These are phyloP conservation scores for Ceriagrion tenellum DNA, from an alignment of 2,888 invertebrate species.

Conservation along the genomic window DNA sequence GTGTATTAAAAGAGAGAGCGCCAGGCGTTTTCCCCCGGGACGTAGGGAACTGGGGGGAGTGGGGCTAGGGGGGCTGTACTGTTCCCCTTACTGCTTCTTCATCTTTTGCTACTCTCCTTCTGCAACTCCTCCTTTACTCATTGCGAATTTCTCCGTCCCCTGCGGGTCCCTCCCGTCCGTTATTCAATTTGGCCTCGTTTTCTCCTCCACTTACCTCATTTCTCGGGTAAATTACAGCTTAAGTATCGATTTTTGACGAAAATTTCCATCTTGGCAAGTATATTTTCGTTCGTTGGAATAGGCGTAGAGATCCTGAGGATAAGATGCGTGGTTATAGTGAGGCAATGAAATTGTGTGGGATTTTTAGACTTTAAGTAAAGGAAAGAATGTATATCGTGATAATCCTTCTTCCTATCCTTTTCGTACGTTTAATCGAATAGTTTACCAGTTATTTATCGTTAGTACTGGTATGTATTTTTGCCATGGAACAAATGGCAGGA, in stretches of 20 bases:
- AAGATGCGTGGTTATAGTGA: not conserved
- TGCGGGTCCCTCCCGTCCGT: conserved; percentile 8
- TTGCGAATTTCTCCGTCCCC: not conserved
- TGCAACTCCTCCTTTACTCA: not conserved
- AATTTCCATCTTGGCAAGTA: conserved; percentile 52
- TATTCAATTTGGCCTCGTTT: conserved; percentile 63
- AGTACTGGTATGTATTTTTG: too few relatives aligned
- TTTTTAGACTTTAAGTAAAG: too few relatives aligned
- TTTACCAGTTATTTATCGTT: too few relatives aligned
- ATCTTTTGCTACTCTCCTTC: not conserved
- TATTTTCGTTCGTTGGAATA: not conserved
- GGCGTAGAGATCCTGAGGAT: not conserved
- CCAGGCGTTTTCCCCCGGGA: not conserved
- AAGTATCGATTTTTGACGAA: conserved; percentile 64
- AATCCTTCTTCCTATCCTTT: too few relatives aligned
- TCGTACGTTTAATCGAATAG: too few relatives aligned
- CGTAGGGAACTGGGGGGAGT: not conserved
- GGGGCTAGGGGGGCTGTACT: not conserved
- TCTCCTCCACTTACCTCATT: conserved; percentile 62
- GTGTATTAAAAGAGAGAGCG: not conserved
- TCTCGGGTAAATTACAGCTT: conserved; percentile 48
- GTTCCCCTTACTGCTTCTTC: not conserved
- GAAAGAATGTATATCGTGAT: not conserved
- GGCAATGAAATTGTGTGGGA: conserved; percentile 46
- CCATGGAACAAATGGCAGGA: too few relatives aligned